Percentiles rank a stretch among this genome's conserved stretches.
phyloP scores from a whole-genome alignment of 2,113 vertebrate genomes.

The Lycocorax pyrrhopterus region DNA sequence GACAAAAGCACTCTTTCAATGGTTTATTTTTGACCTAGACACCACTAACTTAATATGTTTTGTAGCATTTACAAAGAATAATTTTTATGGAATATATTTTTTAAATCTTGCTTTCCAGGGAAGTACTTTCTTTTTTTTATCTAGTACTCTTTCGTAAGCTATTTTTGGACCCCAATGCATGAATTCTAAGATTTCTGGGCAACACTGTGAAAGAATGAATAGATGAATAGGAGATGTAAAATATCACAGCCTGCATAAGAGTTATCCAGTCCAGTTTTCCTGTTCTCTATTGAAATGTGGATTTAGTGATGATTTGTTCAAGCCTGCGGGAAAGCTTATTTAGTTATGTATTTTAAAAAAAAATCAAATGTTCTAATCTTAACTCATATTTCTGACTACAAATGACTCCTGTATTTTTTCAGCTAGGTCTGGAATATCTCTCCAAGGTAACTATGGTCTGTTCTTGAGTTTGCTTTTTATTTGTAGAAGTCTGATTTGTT shows the following conservation, averaged over 20 bases:
- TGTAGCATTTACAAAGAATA: neutral
- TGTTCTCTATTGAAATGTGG: neutral
- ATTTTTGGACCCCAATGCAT: neutral
- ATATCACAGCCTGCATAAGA: neutral
- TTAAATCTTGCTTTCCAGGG: conserved; percentile 1
- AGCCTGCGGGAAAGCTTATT: neutral
- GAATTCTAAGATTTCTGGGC: conserved; percentile 19
- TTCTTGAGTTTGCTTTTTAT: neutral
- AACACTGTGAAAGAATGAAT: neutral
- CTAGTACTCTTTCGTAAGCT: neutral
- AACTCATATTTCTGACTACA: neutral
- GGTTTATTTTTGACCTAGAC: neutral
- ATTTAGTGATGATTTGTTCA: conserved; percentile 12
- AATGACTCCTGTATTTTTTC: neutral
- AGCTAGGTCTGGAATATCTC: neutral
- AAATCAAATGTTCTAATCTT: neutral
- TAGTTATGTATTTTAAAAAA: neutral
- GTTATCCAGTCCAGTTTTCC: neutral
- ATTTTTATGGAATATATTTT: neutral
- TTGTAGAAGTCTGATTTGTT: neutral
- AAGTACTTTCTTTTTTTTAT: neutral
- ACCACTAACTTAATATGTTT: neutral
- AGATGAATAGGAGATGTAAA: conserved; percentile 21
- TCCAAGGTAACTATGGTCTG: neutral
- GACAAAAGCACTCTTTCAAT: neutral